Percentiles rank a stretch among this genome's conserved stretches.
phyloP scores from a whole-genome alignment of 2,888 invertebrate species.

The Odontocolon sp. region DNA sequence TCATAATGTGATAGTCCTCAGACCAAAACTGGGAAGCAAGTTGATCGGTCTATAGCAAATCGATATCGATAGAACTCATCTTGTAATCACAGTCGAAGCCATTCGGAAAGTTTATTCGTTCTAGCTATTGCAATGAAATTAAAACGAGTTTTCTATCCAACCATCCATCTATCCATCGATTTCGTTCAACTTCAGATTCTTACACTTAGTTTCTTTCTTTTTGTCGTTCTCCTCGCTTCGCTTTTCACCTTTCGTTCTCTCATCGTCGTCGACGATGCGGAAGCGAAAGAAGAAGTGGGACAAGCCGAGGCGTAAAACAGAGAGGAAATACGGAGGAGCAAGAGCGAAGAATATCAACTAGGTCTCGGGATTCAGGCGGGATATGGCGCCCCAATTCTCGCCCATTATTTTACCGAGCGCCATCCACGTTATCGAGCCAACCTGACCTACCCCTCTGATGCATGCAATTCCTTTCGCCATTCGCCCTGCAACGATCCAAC shows the following conservation, averaged over 20 bases:
- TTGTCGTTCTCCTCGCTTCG: background rate
- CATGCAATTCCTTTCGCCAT: slow-evolving; percentile 47
- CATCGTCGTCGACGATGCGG: background rate
- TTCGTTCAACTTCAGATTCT: too few relatives aligned
- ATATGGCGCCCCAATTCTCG: slow-evolving; percentile 48
- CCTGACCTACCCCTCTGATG: slow-evolving; percentile 51
- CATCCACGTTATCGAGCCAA: slow-evolving; percentile 49
- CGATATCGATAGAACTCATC: background rate
- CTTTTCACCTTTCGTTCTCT: background rate
- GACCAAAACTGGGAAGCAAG: too few relatives aligned
- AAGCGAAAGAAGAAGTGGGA: background rate
- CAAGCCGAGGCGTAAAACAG: background rate
- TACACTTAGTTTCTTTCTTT: slow-evolving; percentile 6
- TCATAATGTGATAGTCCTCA: too few relatives aligned
- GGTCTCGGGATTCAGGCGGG: slow-evolving; percentile 42
- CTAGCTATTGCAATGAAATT: background rate
- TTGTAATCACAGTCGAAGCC: background rate
- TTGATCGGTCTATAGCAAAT: background rate
- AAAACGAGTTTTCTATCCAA: background rate
- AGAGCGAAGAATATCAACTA: slow-evolving; percentile 34
- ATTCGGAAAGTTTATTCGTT: background rate
- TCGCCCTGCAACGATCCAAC: background rate
- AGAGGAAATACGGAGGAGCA: background rate
- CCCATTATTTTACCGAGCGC: slow-evolving; percentile 40
- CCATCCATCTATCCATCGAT: too few relatives aligned